These are phyloP conservation scores for Elymnias hypermnestra DNA, from an alignment of 1,140 invertebrate species.

Conservation along the genomic window DNA sequence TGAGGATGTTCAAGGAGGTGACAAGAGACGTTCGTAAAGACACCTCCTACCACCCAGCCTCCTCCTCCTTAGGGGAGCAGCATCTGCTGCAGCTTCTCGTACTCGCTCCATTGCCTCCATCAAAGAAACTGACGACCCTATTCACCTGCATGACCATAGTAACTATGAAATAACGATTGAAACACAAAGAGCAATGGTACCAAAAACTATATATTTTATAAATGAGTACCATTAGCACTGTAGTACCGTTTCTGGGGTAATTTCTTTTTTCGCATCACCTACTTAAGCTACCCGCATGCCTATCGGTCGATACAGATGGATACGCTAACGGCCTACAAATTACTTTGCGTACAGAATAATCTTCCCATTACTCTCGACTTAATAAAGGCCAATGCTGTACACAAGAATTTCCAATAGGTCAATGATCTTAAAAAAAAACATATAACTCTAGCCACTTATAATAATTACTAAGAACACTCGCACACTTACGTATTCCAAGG, in stretches of 20 bases:
- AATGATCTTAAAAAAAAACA: constrained; percentile 3
- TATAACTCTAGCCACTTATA: constrained; percentile 8
- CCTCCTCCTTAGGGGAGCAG: too few relatives aligned
- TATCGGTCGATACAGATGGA: constrained; percentile 15
- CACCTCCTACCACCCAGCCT: too few relatives aligned
- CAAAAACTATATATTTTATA: too few relatives aligned
- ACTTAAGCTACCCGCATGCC: constrained; percentile 32
- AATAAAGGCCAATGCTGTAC: neutral
- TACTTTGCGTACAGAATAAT: constrained; percentile 17
- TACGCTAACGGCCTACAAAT: constrained; percentile 33
- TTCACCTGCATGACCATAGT: too few relatives aligned
- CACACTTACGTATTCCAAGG: neutral
- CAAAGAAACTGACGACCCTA: too few relatives aligned
- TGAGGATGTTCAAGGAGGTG: too few relatives aligned
- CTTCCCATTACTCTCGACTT: constrained; percentile 7
- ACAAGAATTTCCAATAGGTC: neutral
- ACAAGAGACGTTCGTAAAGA: too few relatives aligned
- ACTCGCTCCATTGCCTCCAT: too few relatives aligned
- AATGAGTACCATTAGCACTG: too few relatives aligned
- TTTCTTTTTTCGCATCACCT: constrained; percentile 27
- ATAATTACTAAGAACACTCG: constrained; percentile 6
- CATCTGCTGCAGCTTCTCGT: too few relatives aligned
- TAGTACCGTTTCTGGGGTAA: constrained; percentile 17
- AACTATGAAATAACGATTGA: too few relatives aligned
- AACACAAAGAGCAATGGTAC: too few relatives aligned